Evolutionary conservation across 2,113 vertebrate genomes (phyloP).

Genomic region (Etia nguti): DNA sequence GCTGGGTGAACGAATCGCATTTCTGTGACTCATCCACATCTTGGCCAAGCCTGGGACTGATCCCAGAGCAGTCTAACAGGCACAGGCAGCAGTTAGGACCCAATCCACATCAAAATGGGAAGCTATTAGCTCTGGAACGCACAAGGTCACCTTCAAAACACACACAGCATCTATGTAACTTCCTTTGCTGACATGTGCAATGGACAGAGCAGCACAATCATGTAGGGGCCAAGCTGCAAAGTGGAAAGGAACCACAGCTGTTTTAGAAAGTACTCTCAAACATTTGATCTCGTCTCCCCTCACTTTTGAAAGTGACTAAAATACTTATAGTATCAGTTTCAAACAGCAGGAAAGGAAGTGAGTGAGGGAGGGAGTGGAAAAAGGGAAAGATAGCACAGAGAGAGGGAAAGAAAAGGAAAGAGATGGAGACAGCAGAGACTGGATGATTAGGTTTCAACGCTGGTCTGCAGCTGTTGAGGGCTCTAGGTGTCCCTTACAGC

Average conservation of each 20-base stretch:
- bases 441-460: slow-evolving; percentile 45
- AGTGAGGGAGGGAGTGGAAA: background rate
- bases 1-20: background rate
- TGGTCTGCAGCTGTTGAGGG: slow-evolving; percentile 62
- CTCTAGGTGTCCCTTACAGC: slow-evolving; percentile 50
- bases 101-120: slow-evolving; percentile 20
- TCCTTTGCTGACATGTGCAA: slow-evolving; percentile 9
- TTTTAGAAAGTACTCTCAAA: slow-evolving; percentile 33
- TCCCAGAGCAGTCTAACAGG: slow-evolving; percentile 18
- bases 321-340: slow-evolving; percentile 57
- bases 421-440: background rate
- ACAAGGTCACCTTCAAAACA: slow-evolving; percentile 53
- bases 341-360: slow-evolving; percentile 57
- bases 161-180: slow-evolving; percentile 26
- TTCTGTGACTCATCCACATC: background rate
- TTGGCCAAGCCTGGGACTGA: background rate
- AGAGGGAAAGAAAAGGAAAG: background rate
- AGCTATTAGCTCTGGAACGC: slow-evolving; percentile 33
- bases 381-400: background rate
- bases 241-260: slow-evolving; percentile 52
- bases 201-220: slow-evolving; percentile 19
- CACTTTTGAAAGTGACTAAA: slow-evolving; percentile 52
- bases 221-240: slow-evolving; percentile 43
- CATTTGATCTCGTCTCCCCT: slow-evolving; percentile 44
- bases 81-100: slow-evolving; percentile 22